Evolutionary conservation across 2,113 vertebrate species (phyloP), one percentile per base, ranked within the genome.

Genomic region (Stegastes partitus): DNA sequence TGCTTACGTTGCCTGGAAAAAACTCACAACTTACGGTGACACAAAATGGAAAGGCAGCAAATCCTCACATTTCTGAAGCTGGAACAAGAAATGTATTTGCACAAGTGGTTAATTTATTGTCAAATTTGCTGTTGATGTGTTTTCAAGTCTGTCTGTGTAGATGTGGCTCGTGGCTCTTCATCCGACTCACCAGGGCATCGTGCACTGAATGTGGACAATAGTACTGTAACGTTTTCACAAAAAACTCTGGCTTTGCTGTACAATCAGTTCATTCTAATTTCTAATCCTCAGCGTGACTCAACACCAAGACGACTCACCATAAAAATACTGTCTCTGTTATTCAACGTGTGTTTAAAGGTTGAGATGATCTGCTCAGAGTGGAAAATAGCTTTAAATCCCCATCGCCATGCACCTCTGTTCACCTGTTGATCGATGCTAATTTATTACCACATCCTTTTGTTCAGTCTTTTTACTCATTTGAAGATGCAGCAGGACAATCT

Each of bases 401-500:
- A 37, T 63, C 65, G 55, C 53, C 23, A 74, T 53, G 37, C 31
- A 57, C 59, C 34, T 82, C n/a, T 72, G 50, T 58, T 47, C 37
- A 50, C 53, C n/a, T 55, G 42, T 50, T 25, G 16, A 74, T 42
- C 14, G 14, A 42, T 15, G 4, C 8, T 42, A 15, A 3, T 42
- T 39, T 3, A 39, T 9, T 9, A 11, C 37, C 37, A 39, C 37
- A 42, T 55, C 45, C 18, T n/a, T 31, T 23, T 62, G 44, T 57
- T 11, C 11, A 22, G 11, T 77, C 1, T 49, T 62, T 51, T 63
- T 22, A 56, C 0, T 59, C 11, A 3, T 72, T 71, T 26, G 26
- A 66, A 74, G 34, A 53, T 58, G 50, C 76, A 82, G 68, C 63
- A 26, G 68, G 75, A 87, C 74, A 89, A 86, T 87, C 76, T 65